Evolutionary conservation across 2,888 invertebrate species (phyloP).

Genomic region (Pachymerium ferrugineum): DNA sequence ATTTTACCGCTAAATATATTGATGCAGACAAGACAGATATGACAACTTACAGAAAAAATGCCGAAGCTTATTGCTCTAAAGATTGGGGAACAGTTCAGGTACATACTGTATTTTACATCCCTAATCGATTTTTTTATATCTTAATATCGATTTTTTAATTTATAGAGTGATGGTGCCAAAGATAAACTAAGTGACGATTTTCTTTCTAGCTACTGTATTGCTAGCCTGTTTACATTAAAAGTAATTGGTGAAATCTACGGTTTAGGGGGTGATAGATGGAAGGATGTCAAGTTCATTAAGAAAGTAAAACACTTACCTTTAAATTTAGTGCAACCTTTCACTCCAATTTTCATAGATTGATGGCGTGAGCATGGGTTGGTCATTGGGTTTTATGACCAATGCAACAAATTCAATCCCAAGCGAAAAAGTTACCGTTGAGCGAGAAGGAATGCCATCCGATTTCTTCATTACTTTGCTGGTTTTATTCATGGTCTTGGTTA

Average conservation of each 20-base stretch:
- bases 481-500: background rate
- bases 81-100: background rate
- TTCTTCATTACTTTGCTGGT: background rate
- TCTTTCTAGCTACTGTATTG: background rate
- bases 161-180: background rate
- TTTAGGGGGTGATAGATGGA: background rate
- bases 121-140: background rate
- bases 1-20: background rate
- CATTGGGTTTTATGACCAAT: conserved; percentile 51
- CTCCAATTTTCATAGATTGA: background rate
- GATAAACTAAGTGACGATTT: background rate
- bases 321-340: background rate
- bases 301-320: background rate
- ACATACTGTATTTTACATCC: background rate
- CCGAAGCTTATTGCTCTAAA: background rate
- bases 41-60: background rate
- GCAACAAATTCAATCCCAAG: conserved; percentile 48
- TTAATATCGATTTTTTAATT: background rate
- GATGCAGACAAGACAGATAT: background rate
- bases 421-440: conserved; percentile 34
- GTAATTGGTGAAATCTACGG: background rate
- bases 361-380: conserved; percentile 49
- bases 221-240: background rate
- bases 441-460: background rate
- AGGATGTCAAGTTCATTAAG: background rate